Percentiles rank a stretch among this genome's conserved stretches.
These are phyloP conservation scores for Dynastes hyllus DNA, from an alignment of 2,888 invertebrate species.

Conservation along the genomic window DNA sequence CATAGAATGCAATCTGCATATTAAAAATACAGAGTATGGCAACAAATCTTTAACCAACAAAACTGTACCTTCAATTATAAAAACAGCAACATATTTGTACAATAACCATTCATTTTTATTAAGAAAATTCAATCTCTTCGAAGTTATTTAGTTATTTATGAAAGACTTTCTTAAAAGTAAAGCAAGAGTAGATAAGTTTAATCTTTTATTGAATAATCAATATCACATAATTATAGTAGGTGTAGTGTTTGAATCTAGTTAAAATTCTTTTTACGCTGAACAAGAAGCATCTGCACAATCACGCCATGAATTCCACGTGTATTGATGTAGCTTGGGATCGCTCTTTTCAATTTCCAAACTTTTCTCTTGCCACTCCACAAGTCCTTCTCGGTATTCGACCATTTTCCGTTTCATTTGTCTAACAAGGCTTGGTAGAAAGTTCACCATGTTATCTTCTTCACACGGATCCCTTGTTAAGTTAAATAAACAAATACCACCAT, in stretches of 20 bases:
- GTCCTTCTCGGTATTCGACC: constrained; percentile 72
- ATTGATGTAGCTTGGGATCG: constrained; percentile 81
- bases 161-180: no score
- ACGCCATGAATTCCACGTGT: constrained; percentile 83
- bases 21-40: no score
- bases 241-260: background rate
- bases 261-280: constrained; percentile 49
- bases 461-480: constrained; percentile 87
- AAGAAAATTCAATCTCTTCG: no score
- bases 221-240: background rate
- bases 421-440: constrained; percentile 73
- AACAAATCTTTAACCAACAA: no score
- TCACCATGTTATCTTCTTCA: constrained; percentile 81
- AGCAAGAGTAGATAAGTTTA: background rate
- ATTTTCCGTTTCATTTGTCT: constrained; percentile 72
- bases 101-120: no score
- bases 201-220: background rate
- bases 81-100: no score
- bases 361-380: constrained; percentile 74
- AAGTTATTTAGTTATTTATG: no score
- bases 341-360: constrained; percentile 75
- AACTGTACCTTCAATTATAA: no score
- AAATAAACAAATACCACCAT: constrained; percentile 79
- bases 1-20: no score
- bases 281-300: constrained; percentile 65